Evolutionary conservation across 2,797 vertebrate species (phyloP).

Genomic region (Gallinago solitaria): DNA sequence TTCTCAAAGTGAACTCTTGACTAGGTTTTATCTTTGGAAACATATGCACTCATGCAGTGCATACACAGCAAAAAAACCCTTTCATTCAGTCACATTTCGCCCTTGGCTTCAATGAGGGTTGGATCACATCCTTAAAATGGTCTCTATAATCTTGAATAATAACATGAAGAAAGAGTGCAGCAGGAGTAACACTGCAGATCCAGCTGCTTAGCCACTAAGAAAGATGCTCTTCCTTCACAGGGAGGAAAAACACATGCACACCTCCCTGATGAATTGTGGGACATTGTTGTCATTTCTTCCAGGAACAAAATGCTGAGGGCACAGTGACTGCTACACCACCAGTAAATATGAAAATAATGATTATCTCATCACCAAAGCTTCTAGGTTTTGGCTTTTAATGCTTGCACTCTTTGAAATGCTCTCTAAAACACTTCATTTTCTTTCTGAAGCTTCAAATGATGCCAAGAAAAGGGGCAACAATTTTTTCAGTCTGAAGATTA

Average conservation of each 20-base stretch:
- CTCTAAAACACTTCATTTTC: background rate
- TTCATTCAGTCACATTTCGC: background rate
- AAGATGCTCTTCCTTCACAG: background rate
- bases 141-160: background rate
- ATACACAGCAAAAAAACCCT: background rate
- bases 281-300: background rate
- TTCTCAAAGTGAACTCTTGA: background rate
- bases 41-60: background rate
- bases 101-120: background rate
- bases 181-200: background rate
- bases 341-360: background rate
- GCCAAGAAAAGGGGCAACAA: background rate
- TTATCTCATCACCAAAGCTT: background rate
- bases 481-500: background rate
- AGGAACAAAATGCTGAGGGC: background rate
- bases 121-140: background rate
- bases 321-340: background rate
- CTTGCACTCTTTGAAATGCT: background rate
- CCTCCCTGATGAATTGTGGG: background rate
- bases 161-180: background rate
- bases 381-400: background rate
- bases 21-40: background rate
- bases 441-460: background rate
- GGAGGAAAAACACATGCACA: background rate
- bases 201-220: background rate